A percentile compares a stretch with the other conserved stretches of the same genome.
phyloP scores from a whole-genome alignment of 2,888 invertebrate species.

The Dynastes hyllus region DNA sequence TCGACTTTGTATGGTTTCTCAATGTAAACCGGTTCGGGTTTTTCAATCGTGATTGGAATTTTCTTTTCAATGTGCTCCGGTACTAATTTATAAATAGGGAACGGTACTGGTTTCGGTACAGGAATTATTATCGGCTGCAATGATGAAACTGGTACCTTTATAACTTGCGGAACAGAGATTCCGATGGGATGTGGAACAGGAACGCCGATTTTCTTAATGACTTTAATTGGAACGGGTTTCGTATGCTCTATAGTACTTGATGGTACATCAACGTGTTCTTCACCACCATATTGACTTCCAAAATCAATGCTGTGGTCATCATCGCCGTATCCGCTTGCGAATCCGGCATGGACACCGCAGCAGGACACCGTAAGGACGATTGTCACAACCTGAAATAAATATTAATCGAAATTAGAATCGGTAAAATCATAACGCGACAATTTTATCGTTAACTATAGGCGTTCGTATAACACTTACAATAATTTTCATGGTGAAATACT shows the following conservation, averaged over 20 bases:
- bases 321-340: slow-evolving; percentile 60
- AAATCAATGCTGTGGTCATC: slow-evolving; percentile 52
- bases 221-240: slow-evolving; percentile 80
- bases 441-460: background rate
- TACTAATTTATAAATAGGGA: slow-evolving; percentile 83
- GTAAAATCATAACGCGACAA: slow-evolving; percentile 2
- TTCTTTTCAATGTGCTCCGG: slow-evolving; percentile 83
- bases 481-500: slow-evolving; percentile 49
- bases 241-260: slow-evolving; percentile 80
- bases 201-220: slow-evolving; percentile 79
- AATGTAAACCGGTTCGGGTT: slow-evolving; percentile 81
- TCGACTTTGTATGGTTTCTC: slow-evolving; percentile 85
- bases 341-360: slow-evolving; percentile 61
- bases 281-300: slow-evolving; percentile 67
- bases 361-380: slow-evolving; percentile 62
- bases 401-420: slow-evolving; percentile 14
- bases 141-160: slow-evolving; percentile 81
- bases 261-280: slow-evolving; percentile 73
- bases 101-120: slow-evolving; percentile 82
- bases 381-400: slow-evolving; percentile 54
- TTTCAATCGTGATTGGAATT: slow-evolving; percentile 83
- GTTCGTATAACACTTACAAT: slow-evolving; percentile 41
- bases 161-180: slow-evolving; percentile 82
- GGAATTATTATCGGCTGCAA: slow-evolving; percentile 83
- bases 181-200: slow-evolving; percentile 61